Evolutionary conservation across 2,797 vertebrate genomes (phyloP).

Genomic region (Chloroceryle amazona): DNA sequence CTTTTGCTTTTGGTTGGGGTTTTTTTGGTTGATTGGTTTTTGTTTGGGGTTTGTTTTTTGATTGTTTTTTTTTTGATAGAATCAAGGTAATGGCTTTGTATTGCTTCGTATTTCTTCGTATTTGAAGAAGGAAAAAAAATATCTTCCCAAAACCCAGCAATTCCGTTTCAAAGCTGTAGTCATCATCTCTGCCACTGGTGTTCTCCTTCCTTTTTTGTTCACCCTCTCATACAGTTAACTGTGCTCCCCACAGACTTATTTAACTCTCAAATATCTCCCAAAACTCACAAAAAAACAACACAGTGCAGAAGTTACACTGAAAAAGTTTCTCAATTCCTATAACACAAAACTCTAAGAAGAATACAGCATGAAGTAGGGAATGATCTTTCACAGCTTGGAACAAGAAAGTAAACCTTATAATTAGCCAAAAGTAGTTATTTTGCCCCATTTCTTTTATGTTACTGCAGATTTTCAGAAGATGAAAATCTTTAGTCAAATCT

Average conservation of each 20-base stretch:
- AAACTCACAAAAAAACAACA: neutral
- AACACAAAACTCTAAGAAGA: neutral
- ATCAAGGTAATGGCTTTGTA: neutral
- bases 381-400: neutral
- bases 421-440: neutral
- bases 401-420: neutral
- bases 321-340: neutral
- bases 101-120: neutral
- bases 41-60: no score
- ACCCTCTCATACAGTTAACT: neutral
- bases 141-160: neutral
- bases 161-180: neutral
- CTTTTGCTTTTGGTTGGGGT: neutral
- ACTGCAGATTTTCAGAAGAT: neutral
- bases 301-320: neutral
- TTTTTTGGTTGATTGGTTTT: no score
- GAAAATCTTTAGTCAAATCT: neutral
- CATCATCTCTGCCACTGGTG: neutral
- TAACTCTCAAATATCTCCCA: neutral
- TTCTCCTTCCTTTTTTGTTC: neutral
- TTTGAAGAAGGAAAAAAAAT: neutral
- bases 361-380: neutral
- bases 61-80: neutral
- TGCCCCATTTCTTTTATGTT: fast-evolving
- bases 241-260: neutral